phyloP scores from a whole-genome alignment of 2,113 vertebrate genomes.

The Cranoglanis bouderius region DNA sequence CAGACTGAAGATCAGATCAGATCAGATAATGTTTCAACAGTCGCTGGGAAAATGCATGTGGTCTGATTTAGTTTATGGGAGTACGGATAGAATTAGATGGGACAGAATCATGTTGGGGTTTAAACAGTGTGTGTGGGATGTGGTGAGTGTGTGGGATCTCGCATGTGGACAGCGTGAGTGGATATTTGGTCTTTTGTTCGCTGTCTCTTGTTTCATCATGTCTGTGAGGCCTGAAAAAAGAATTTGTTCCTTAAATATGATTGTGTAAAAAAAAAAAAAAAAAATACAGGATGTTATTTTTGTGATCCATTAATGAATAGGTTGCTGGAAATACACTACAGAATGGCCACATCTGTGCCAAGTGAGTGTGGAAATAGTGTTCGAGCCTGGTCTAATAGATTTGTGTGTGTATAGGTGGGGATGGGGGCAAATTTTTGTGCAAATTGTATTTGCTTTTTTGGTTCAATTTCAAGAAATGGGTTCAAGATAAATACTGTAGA shows the following conservation, averaged over 20 bases:
- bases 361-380: background rate
- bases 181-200: background rate
- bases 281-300: constrained; percentile 3
- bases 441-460: background rate
- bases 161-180: background rate
- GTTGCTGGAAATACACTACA: background rate
- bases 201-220: constrained; percentile 4
- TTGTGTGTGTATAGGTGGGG: background rate
- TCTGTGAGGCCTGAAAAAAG: no score
- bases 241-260: background rate
- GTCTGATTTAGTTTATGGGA: background rate
- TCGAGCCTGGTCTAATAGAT: background rate
- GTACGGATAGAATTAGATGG: background rate
- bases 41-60: background rate
- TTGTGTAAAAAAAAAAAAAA: background rate
- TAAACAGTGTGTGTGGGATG: background rate
- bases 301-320: background rate
- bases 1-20: constrained; percentile 4
- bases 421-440: no score
- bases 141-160: constrained; percentile 12
- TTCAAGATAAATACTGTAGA: background rate
- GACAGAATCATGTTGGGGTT: constrained; percentile 15
- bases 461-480: background rate
- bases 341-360: background rate
- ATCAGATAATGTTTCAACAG: background rate